Evolutionary conservation across 2,113 vertebrate genomes (phyloP).

Genomic region (Myodes glareolus): DNA sequence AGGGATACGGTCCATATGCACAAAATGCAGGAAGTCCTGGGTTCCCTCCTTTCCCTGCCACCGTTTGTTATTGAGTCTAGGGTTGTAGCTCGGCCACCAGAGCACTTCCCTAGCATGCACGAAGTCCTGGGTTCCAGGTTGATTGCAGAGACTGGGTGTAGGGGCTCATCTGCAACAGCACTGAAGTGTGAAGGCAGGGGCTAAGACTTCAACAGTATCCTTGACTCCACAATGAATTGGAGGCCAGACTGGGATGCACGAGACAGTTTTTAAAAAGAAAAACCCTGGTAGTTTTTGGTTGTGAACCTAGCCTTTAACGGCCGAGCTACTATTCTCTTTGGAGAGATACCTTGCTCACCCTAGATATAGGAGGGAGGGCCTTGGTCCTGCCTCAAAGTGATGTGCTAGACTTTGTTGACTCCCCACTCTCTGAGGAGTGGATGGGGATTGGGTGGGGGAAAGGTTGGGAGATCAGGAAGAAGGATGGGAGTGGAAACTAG

Average conservation of each 20-base stretch:
- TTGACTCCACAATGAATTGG: not conserved
- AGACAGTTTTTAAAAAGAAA: not conserved
- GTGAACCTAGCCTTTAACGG: no score
- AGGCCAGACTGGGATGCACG: not conserved
- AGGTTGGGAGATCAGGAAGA: no score
- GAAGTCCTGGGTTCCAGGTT: not conserved
- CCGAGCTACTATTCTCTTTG: no score
- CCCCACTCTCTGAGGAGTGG: no score
- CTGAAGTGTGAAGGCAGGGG: not conserved
- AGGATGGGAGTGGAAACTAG: no score
- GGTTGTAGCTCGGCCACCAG: not conserved
- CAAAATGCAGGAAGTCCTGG: not conserved
- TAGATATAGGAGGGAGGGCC: no score
- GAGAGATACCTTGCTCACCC: no score
- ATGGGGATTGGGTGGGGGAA: no score
- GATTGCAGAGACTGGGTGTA: not conserved
- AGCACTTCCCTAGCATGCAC: not conserved
- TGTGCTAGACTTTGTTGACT: no score
- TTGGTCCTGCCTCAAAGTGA: no score
- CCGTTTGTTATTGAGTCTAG: not conserved
- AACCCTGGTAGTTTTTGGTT: not conserved
- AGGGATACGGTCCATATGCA: not conserved
- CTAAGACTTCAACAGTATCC: not conserved
- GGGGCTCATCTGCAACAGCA: not conserved
- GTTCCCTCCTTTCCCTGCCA: not conserved